Evolutionary conservation across 2,113 vertebrate genomes (phyloP), one percentile per base, ranked within the genome.

Genomic region (Sigmodon hispidus): DNA sequence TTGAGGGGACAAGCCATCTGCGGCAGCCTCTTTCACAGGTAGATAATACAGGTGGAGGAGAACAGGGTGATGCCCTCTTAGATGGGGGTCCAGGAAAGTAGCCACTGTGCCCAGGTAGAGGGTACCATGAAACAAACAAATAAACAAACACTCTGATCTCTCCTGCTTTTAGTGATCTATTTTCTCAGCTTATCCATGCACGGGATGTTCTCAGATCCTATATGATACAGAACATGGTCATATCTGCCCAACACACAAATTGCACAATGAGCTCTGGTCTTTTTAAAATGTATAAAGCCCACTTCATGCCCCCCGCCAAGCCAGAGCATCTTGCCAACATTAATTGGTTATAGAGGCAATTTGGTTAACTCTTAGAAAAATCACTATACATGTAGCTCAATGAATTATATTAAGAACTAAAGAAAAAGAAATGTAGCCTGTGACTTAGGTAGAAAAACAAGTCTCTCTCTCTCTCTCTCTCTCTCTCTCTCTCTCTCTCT

Each of bases 321-420:
- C 55, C 87, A 76, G 4, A 48, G 57, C 31, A 5, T 24, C 48
- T 48, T 48, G 6, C 61, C 15, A 3, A 7, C 11, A 9, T 40
- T 36, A 55, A 43, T 5, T 40, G 19, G 40, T 63, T 21, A 4
- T 36, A 0, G 0, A 31, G 26, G 12, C 45, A 55, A 2, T 3
- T 2, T 50, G n/a, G 50, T 43, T 22, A 1, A 29, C 43, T 76
- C 45, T 12, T 21, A 65, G 45, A 24, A 65, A 43, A 65, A 48
- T 48, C 36, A 26, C 17, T 1, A 0, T 36, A 12, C 34, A 63
- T 36, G 4, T 45, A 69, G 55, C 67, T 40, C 2, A 9, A 59
- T 61, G 57, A 90, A 65, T 81, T 29, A 21, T 17, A 40, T 70
- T 86, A 21, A 57, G 75, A 94, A 65, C 34, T 55, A 40, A 69